A percentile compares a stretch with the other conserved stretches of the same genome.
phyloP scores from a whole-genome alignment of 1,140 invertebrate genomes.

The Argopecten irradians region DNA sequence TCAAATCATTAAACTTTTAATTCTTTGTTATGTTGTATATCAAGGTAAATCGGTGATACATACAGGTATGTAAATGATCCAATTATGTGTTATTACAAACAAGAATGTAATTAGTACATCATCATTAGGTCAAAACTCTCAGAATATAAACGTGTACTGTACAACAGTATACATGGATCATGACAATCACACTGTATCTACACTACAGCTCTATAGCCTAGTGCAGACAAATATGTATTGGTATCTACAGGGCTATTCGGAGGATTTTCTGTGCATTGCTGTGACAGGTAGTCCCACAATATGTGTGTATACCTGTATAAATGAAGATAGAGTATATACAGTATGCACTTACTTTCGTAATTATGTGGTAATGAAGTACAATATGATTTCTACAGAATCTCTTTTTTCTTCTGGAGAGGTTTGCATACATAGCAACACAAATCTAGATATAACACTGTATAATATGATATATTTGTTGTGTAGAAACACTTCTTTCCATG shows the following conservation, averaged over 20 bases:
- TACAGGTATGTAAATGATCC: conserved; percentile 15
- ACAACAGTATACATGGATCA: not conserved
- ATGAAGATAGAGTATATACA: no score
- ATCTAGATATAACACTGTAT: no score
- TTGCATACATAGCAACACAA: no score
- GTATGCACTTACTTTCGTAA: no score
- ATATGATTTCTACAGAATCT: no score
- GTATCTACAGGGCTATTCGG: not conserved
- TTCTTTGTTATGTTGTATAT: not conserved
- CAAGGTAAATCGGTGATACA: not conserved
- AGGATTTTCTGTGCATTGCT: not conserved
- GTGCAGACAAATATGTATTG: not conserved
- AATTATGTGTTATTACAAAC: not conserved
- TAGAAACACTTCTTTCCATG: no score
- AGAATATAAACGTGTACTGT: not conserved
- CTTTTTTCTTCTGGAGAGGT: no score
- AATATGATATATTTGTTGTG: no score
- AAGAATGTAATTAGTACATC: not conserved
- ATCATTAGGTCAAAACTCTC: not conserved
- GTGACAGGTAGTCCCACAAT: not conserved
- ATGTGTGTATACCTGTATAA: no score
- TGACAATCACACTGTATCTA: not conserved
- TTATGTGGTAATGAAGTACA: no score
- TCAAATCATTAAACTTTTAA: conserved; percentile 12
- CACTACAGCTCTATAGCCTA: not conserved